Evolutionary conservation across 2,113 vertebrate genomes (phyloP), one percentile per base, ranked within the genome.

Genomic region (Astatoreochromis straeleni): DNA sequence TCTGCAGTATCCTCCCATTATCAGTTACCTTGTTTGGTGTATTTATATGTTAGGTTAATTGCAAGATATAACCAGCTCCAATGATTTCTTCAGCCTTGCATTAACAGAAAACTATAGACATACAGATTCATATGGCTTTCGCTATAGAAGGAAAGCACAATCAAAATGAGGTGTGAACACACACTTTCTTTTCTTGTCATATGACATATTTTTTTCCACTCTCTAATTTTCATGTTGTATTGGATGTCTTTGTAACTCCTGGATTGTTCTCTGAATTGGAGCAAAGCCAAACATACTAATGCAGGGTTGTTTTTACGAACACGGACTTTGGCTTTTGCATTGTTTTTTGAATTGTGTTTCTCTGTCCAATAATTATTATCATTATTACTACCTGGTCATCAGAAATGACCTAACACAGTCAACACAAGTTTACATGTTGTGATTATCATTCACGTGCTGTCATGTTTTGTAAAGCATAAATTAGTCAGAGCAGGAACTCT

Each of bases 401-500:
- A 68, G 5, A 84, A 89, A 45, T 42, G 5, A 70, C 33, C 19
- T 38, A 1, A 80, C 33, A 1, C 45, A 53, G 81, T 68, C 82
- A 73, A 84, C 35, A 49, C 5, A 73, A 33, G 21, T 68, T 75
- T 55, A 31, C 70, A 42, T 63, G 38, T 79, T 86, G 42, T 80
- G 80, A 51, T 91, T 91, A 86, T 17, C 68, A 80, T 75, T 82
- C 65, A 53, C 5, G 51, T 51, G 45, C 85, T 12, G 63, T 63
- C 45, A 49, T 78, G n/a, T 84, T 85, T 85, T 85, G 19, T n/a
- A 82, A 70, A 83, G 21, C 24, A 86, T 53, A 85, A 51, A 88
- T 87, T 26, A 68, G 87, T 57, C 55, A 55, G 13, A 7, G 14
- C 26, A 78, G 10, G 26, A 51, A 51, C 60, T 40, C 45, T 78